Base-by-base conservation (phyloP, 2,888 invertebrate species). In the Hypolimnas misippus region DNA sequence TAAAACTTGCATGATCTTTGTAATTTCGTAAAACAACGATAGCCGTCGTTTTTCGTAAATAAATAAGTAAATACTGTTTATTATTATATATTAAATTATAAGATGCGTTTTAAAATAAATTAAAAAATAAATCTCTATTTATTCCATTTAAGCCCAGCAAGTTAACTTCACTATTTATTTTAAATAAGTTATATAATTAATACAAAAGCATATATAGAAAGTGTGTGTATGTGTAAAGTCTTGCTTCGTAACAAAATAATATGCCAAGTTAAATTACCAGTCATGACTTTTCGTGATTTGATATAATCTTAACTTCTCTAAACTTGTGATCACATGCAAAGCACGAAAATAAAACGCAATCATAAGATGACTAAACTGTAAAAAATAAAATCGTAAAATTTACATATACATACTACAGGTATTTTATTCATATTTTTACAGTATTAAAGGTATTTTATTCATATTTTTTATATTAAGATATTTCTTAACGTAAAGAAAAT, bases 1-100 rank as follows among this genome's bases (percentile, higher is more conserved):
- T 80, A 75, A 78, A 82, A 81, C 83, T 86, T 75, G 83, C 85
- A 82, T 81, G 82, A 84, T 76, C 83, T 78, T 83, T 83, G 83
- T 88, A 87, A 87, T 89, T 86, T 87, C 80, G 73, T 75, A 76
- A 77, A 78, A 87, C 85, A 82, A 84, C 86, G 79, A 87, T 77
- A 78, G 56, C 46, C 29, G 87, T 87, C 79, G 82, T 85, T 87
- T 83, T 82, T 78, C 78, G 4, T 33, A 35, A 46, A 46, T n/a
- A n/a, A n/a, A n/a, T n/a, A n/a, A n/a, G n/a, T n/a, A n/a, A n/a
- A n/a, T n/a, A n/a, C n/a, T n/a, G n/a, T n/a, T n/a, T n/a, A n/a
- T n/a, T n/a, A n/a, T n/a, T n/a, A n/a, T n/a, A n/a, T n/a, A n/a
- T n/a, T n/a, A n/a, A n/a, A n/a, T n/a, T n/a, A n/a, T n/a, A n/a